These are phyloP conservation scores for Meta bourneti DNA, from an alignment of 2,888 invertebrate genomes.

Conservation along the genomic window DNA sequence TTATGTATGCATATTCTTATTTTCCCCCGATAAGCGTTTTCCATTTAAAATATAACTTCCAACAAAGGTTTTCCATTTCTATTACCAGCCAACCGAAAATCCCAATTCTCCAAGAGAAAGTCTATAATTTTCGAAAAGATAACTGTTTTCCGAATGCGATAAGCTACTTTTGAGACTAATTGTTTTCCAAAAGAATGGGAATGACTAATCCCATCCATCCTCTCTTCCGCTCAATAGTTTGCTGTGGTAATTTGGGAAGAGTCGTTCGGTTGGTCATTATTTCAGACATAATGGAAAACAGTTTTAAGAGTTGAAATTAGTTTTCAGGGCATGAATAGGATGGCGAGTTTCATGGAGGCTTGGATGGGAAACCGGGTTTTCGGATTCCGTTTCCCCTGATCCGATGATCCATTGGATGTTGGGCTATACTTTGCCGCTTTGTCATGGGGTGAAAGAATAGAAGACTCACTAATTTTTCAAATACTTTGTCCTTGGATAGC, in stretches of 20 bases:
- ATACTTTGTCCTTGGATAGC: background rate
- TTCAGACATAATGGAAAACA: background rate
- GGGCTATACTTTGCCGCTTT: background rate
- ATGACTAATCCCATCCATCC: background rate
- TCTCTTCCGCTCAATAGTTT: background rate
- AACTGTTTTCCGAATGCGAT: slow-evolving; percentile 1
- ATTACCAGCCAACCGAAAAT: background rate
- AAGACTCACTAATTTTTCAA: background rate
- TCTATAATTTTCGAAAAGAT: background rate
- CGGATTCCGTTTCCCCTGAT: background rate
- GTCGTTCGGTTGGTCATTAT: background rate
- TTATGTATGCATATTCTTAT: background rate
- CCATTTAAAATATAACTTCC: background rate
- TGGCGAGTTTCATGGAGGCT: background rate
- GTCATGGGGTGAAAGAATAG: background rate
- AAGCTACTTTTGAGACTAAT: background rate
- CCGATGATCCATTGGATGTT: background rate
- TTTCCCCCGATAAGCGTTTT: background rate
- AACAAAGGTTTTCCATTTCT: background rate
- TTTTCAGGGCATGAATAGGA: background rate
- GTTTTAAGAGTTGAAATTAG: background rate
- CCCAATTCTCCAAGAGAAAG: background rate
- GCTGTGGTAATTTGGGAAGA: background rate
- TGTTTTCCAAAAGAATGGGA: background rate
- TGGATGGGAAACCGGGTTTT: background rate